A percentile compares a stretch with the other conserved stretches of the same genome.
These are phyloP conservation scores for Oreohelix idahoensis DNA, from an alignment of 1,140 invertebrate genomes.

Conservation along the genomic window DNA sequence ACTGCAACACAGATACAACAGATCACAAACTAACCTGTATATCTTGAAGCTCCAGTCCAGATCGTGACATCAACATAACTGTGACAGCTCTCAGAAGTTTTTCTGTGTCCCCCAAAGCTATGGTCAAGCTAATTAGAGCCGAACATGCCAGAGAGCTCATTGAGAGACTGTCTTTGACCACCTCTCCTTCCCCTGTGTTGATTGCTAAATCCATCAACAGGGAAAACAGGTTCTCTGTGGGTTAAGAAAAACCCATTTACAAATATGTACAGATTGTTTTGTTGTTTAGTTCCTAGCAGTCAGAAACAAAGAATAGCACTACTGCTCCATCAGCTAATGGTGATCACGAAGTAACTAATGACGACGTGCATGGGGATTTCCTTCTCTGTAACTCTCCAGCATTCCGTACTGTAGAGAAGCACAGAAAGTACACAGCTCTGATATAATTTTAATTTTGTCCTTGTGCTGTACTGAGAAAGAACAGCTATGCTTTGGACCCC, in stretches of 20 bases:
- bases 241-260: background rate
- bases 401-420: no score
- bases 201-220: constrained; percentile 85
- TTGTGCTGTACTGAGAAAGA: no score
- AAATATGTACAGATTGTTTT: background rate
- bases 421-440: no score
- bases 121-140: constrained; percentile 89
- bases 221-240: constrained; percentile 83
- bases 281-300: no score
- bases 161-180: constrained; percentile 62
- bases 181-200: constrained; percentile 45
- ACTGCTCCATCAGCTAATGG: no score
- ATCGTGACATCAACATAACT: constrained; percentile 89
- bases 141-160: constrained; percentile 90
- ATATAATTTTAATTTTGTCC: no score
- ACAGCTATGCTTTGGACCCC: no score
- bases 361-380: no score
- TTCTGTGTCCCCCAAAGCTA: constrained; percentile 94
- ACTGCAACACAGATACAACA: no score
- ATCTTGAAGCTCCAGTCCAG: constrained; percentile 83
- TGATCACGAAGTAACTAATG: no score
- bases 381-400: no score
- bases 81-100: constrained; percentile 89
- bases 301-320: no score
- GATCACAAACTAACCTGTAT: constrained; percentile 81